Conservation (phyloP, 2,113 vertebrate genomes). For the Helogale parvula region DNA sequence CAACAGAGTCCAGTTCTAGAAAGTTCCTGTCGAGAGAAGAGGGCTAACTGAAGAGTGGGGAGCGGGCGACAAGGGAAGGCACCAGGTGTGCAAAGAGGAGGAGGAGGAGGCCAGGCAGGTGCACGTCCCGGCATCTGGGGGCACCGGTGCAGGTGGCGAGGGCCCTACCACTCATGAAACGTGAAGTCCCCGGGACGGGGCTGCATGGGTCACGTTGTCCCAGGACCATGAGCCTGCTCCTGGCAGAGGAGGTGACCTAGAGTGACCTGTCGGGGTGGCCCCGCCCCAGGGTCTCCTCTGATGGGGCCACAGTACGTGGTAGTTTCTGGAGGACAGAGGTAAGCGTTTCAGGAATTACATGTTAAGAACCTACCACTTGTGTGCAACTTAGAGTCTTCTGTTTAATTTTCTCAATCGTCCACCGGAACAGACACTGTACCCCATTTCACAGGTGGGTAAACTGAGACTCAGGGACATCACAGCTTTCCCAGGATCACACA, state of each 20-base stretch:
- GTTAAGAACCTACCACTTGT: not conserved
- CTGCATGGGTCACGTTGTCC: not conserved
- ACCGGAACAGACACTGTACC: not conserved
- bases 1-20: not conserved
- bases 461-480: not conserved
- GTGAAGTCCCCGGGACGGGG: not conserved
- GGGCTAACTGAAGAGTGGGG: not conserved
- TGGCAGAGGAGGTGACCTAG: not conserved
- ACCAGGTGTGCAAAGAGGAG: not conserved
- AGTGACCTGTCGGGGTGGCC: not conserved
- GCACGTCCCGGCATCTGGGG: not conserved
- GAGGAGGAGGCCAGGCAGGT: not conserved
- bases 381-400: not conserved
- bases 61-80: fast-evolving
- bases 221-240: not conserved
- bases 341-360: not conserved
- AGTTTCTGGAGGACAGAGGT: not conserved
- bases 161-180: not conserved
- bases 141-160: not conserved
- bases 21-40: not conserved
- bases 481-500: not conserved
- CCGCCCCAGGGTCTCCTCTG: not conserved
- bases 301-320: not conserved
- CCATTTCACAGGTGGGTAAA: not conserved
- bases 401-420: not conserved